A percentile compares a stretch with the other conserved stretches of the same genome.
Conservation (phyloP, 23 tunicate species). For the Phallusia fumigata region DNA sequence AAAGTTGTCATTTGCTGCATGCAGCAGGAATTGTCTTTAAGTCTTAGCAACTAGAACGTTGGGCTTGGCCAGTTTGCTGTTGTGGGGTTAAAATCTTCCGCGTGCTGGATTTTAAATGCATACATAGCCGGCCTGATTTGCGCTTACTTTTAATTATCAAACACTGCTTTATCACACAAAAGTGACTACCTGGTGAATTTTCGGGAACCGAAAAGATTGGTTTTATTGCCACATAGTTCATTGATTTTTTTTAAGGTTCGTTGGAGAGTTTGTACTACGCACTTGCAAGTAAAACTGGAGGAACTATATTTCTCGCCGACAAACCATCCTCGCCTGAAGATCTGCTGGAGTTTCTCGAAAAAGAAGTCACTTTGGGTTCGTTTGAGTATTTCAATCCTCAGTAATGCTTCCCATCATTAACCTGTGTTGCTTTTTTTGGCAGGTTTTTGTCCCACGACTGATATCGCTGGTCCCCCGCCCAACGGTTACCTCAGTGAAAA, state of each 20-base stretch:
- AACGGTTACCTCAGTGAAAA: conserved; percentile 47
- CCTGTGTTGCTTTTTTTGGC: background rate
- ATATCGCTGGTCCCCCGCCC: conserved; percentile 66
- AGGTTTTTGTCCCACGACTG: conserved; percentile 80
- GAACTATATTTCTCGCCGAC: conserved; percentile 54
- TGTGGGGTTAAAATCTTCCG: no score
- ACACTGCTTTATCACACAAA: no score
- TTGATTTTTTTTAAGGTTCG: background rate
- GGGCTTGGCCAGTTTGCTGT: no score
- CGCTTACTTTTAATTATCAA: no score
- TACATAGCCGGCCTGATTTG: no score
- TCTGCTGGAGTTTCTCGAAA: conserved; percentile 53
- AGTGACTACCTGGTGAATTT: background rate
- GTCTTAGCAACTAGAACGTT: no score
- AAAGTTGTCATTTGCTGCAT: no score
- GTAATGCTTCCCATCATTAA: background rate
- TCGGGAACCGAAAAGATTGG: no score
- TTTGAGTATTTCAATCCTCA: background rate
- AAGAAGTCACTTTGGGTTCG: conserved; percentile 76
- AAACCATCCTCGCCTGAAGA: conserved; percentile 59
- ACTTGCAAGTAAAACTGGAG: conserved; percentile 60
- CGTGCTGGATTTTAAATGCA: no score
- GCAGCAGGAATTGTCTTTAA: no score
- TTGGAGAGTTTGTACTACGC: conserved; percentile 29
- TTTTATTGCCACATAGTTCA: no score